Evolutionary conservation across 2,888 invertebrate species (phyloP).

Genomic region (Erannis defoliaria): DNA sequence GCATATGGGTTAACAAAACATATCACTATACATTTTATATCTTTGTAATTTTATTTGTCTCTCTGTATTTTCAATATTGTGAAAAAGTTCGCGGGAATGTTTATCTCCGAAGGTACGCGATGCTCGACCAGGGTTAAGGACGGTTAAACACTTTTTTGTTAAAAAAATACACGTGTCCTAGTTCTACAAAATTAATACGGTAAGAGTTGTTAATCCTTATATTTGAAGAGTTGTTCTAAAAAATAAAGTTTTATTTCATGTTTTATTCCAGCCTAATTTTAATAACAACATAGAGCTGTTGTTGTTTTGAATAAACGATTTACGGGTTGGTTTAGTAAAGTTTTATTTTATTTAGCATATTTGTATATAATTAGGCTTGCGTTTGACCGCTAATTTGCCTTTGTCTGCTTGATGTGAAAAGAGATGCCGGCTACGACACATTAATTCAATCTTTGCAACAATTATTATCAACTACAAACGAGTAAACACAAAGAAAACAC

Average conservation of each 20-base stretch:
- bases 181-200: constrained; percentile 17
- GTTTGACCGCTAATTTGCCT: too few relatives aligned
- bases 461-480: background rate
- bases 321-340: constrained; percentile 3
- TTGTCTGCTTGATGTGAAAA: too few relatives aligned
- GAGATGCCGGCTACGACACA: too few relatives aligned
- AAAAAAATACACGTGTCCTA: constrained; percentile 22
- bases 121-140: constrained; percentile 36
- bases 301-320: constrained; percentile 19
- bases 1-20: too few relatives aligned
- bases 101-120: constrained; percentile 39
- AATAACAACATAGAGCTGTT: constrained; percentile 25
- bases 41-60: too few relatives aligned
- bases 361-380: too few relatives aligned
- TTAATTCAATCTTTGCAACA: too few relatives aligned
- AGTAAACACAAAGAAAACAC: background rate
- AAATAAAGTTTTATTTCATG: constrained; percentile 9
- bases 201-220: constrained; percentile 17
- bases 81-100: constrained; percentile 40
- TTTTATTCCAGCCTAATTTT: constrained; percentile 13
- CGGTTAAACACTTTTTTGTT: constrained; percentile 33
- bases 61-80: background rate
- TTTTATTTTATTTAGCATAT: constrained; percentile 12
- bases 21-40: too few relatives aligned
- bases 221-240: background rate